Evolutionary conservation across 2,113 vertebrate species (phyloP), one percentile per base, ranked within the genome.

Genomic region (Prunella fulvescens): DNA sequence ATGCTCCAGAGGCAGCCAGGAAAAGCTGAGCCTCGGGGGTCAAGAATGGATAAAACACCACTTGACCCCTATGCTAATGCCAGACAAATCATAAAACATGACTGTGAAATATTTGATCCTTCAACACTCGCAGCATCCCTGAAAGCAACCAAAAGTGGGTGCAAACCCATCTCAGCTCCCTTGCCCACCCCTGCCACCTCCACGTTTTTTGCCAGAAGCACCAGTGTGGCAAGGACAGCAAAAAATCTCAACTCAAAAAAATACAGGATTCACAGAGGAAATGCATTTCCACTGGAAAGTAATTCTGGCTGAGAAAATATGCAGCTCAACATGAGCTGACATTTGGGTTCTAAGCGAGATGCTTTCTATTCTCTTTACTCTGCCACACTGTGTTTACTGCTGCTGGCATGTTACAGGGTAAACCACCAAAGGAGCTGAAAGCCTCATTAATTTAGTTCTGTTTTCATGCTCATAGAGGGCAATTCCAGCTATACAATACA

Each of bases 281-380:
- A 93, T 69, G 48, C 15, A 65, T 91, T 87, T 69, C 53, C 54
- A 86, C 42, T 82, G 79, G 35, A 61, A 94, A 94, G 13, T 8
- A 62, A 61, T 58, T 70, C 69, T 64, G 86, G 42, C 80, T 88
- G 86, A 81, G 80, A 83, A 90, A 95, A 95, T 11, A 81, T 0
- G 45, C 67, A 35, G 58, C 24, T 83, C 54, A 82, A 64, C 12
- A 8, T 1, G 4, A 33, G 74, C 62, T 95, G 93, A 90, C 79
- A 82, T 85, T 88, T 76, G 90, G 48, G 67, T 51, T 67, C 16
- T 53, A 51, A 84, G 58, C 8, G 39, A 88, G 82, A 92, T 1
- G 2, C 51, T 53, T 94, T 78, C 82, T 88, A 42, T 90, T 93
- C 82, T 88, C 85, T 86, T 86, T 53, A 57, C 42, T 81, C 61